Evolutionary conservation across 2,113 vertebrate genomes (phyloP).

Genomic region (Puffinus mauretanicus): DNA sequence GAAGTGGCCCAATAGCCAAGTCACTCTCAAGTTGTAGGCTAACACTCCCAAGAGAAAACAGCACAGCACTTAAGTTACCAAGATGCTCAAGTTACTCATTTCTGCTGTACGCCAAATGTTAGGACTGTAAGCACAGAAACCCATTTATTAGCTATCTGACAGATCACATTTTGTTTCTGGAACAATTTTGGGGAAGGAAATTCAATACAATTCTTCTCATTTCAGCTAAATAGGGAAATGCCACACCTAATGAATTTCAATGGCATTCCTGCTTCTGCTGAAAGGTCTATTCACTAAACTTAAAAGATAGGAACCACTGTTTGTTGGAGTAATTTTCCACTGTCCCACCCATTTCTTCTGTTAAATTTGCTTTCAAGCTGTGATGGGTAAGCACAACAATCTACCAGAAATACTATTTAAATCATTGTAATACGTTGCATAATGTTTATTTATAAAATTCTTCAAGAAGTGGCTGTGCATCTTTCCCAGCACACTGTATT

Average conservation of each 20-base stretch:
- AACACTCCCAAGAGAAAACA: not conserved
- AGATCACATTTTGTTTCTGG: slow-evolving; percentile 32
- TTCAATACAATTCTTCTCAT: slow-evolving; percentile 19
- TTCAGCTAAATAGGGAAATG: slow-evolving; percentile 37
- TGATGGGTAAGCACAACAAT: not conserved
- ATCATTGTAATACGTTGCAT: not conserved
- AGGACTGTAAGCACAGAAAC: not conserved
- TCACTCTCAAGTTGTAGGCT: not conserved
- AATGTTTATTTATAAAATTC: not conserved
- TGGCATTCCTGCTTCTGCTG: slow-evolving; percentile 1
- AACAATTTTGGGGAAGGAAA: slow-evolving; percentile 20
- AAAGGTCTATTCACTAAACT: slow-evolving; percentile 31
- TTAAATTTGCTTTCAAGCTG: not conserved
- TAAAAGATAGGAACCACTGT: not conserved
- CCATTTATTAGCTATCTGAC: slow-evolving; percentile 36
- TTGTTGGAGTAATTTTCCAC: slow-evolving; percentile 23
- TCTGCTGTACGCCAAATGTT: not conserved
- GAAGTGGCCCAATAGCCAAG: not conserved
- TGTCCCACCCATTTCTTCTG: not conserved
- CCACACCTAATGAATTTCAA: slow-evolving; percentile 44
- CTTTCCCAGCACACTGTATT: not conserved
- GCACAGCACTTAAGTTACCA: not conserved
- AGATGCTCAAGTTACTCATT: not conserved
- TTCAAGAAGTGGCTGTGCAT: not conserved
- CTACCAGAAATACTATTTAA: not conserved